phyloP scores from a whole-genome alignment of 2,113 vertebrate species.

The Lophotis ruficrista region DNA sequence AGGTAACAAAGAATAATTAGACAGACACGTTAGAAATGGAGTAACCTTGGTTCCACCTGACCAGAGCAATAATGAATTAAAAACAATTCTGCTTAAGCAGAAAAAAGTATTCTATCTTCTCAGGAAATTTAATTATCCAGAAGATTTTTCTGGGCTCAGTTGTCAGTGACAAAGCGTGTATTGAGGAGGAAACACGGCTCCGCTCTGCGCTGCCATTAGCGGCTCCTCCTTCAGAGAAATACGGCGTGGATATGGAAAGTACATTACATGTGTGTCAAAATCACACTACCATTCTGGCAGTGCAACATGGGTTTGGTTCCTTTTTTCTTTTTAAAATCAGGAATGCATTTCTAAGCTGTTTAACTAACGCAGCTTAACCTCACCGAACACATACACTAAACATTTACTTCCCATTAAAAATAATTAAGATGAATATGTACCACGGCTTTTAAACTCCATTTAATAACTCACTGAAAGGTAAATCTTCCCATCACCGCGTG shows the following conservation, averaged over 20 bases:
- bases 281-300: neutral
- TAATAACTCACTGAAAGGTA: neutral
- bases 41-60: neutral
- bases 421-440: neutral
- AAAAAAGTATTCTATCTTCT: neutral
- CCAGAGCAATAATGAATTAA: neutral
- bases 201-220: neutral
- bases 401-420: neutral
- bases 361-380: neutral
- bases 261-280: neutral
- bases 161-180: neutral
- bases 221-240: constrained; percentile 20
- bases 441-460: neutral
- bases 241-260: neutral
- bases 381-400: neutral
- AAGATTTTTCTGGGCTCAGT: neutral
- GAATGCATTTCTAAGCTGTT: constrained; percentile 1
- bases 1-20: neutral
- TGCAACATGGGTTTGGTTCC: neutral
- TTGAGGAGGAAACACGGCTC: neutral
- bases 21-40: neutral
- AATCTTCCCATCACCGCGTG: neutral
- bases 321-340: neutral
- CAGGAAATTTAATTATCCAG: constrained; percentile 21
- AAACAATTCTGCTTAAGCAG: neutral